Evolutionary conservation across 2,113 vertebrate species (phyloP).

Genomic region (Alligator sinensis): DNA sequence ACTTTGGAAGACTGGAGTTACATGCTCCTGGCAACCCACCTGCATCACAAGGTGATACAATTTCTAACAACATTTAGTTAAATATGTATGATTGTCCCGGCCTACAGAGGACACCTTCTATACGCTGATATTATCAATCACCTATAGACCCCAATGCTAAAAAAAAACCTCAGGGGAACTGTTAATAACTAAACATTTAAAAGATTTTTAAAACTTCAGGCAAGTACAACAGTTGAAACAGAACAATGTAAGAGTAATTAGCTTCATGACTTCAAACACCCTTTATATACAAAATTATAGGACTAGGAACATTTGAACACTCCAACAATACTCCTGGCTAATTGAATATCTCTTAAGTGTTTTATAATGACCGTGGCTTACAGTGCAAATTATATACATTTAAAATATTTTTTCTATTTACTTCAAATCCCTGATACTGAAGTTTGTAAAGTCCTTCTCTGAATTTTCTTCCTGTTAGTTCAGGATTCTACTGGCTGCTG

Average conservation of each 20-base stretch:
- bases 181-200: not conserved
- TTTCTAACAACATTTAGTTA: too few relatives aligned
- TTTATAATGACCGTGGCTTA: constrained; percentile 34
- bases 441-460: not conserved
- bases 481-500: not conserved
- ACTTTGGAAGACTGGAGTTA: too few relatives aligned
- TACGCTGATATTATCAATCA: too few relatives aligned
- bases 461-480: not conserved
- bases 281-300: constrained; percentile 17
- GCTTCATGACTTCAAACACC: constrained; percentile 39
- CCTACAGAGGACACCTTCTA: too few relatives aligned
- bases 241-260: constrained; percentile 45
- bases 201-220: constrained; percentile 26
- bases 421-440: not conserved
- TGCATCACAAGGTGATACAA: too few relatives aligned
- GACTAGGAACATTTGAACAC: constrained; percentile 12
- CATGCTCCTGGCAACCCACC: too few relatives aligned
- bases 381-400: constrained; percentile 39
- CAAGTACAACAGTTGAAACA: constrained; percentile 39
- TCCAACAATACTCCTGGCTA: constrained; percentile 18
- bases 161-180: not conserved
- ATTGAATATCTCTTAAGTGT: constrained; percentile 53
- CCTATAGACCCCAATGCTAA: not conserved
- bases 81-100: too few relatives aligned
- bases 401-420: constrained; percentile 43